Evolutionary conservation across 2,113 vertebrate species (phyloP).

Genomic region (Perca schrenkii): DNA sequence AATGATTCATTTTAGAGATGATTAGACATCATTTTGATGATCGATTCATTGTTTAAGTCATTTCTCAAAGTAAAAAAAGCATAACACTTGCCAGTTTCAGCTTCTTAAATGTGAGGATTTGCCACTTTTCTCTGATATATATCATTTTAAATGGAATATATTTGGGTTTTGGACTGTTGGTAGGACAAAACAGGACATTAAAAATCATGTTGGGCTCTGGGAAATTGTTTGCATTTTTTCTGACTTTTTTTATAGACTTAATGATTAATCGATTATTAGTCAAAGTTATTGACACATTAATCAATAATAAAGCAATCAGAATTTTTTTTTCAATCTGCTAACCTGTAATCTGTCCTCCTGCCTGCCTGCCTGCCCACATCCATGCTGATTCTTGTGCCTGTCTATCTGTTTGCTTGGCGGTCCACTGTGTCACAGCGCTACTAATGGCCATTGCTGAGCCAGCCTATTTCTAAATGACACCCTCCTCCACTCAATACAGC

Average conservation of each 20-base stretch:
- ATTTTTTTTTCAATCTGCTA: not conserved
- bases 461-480: constrained; percentile 83
- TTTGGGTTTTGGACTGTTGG: not conserved
- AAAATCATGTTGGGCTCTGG: not conserved
- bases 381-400: constrained; percentile 32
- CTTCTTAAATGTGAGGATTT: not conserved
- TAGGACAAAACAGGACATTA: not conserved
- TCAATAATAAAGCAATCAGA: not conserved
- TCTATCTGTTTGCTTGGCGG: constrained; percentile 69
- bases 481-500: constrained; percentile 80
- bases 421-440: constrained; percentile 79
- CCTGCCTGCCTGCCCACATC: constrained; percentile 51
- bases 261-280: not conserved
- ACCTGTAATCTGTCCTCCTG: not conserved
- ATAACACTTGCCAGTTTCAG: not conserved
- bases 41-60: not conserved
- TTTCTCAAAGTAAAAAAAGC: not conserved
- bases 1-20: not conserved
- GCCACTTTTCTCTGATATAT: not conserved
- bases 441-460: constrained; percentile 84
- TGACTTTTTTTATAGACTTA: not conserved
- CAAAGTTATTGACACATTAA: not conserved
- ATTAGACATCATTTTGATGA: not conserved
- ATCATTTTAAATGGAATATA: not conserved
- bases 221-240: not conserved